Percentiles rank a stretch among this genome's conserved stretches.
Evolutionary conservation across 2,888 invertebrate species (phyloP).

Genomic region (Polydrusus cervinus): DNA sequence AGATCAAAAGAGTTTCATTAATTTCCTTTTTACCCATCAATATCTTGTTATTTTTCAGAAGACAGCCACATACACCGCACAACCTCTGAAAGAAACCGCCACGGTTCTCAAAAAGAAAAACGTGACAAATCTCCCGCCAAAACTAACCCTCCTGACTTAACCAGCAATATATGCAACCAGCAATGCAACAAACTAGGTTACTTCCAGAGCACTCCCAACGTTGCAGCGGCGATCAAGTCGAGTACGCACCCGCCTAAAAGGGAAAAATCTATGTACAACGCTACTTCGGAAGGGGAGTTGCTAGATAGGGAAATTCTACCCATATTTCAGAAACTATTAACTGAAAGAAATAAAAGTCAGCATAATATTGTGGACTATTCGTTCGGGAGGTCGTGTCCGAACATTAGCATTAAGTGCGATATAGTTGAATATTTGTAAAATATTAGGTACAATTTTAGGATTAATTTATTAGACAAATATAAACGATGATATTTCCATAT

Average conservation of each 20-base stretch:
- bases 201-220: constrained; percentile 78
- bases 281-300: constrained; percentile 88
- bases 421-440: constrained; percentile 93
- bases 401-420: constrained; percentile 96
- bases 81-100: constrained; percentile 68
- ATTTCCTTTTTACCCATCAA: no score
- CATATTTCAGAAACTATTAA: constrained; percentile 92
- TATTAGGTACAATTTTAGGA: background rate
- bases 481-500: background rate
- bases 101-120: constrained; percentile 64
- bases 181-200: constrained; percentile 72
- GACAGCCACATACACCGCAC: constrained; percentile 67
- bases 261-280: constrained; percentile 76
- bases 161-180: constrained; percentile 66
- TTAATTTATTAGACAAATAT: background rate
- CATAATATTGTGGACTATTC: constrained; percentile 78
- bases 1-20: no score
- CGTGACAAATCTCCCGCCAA: constrained; percentile 65
- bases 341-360: constrained; percentile 83
- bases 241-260: constrained; percentile 60
- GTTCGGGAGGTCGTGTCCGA: constrained; percentile 91
- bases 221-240: constrained; percentile 66
- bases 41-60: constrained; percentile 59
- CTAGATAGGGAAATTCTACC: constrained; percentile 89
- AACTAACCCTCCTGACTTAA: constrained; percentile 55